These are phyloP conservation scores for Progne subis DNA, from an alignment of 2,113 vertebrate genomes.

Conservation along the genomic window DNA sequence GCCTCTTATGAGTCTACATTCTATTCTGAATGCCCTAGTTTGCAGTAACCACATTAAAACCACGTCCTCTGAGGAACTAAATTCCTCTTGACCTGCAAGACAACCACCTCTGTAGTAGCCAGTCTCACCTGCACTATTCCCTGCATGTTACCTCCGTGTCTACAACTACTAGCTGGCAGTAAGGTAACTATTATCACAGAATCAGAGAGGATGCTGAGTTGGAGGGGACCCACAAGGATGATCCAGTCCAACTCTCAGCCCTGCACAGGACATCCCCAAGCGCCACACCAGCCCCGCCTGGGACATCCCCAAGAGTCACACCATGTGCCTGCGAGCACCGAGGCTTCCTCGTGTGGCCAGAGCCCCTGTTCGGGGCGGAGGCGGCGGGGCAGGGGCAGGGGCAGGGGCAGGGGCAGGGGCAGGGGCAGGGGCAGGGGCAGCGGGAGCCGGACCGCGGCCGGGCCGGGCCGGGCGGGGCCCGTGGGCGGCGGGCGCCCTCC, in stretches of 20 bases:
- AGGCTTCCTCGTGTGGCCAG: rapidly evolving
- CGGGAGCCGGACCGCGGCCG: too few species aligned
- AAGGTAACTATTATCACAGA: neutral
- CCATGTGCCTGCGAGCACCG: neutral
- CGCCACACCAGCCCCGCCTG: too few species aligned
- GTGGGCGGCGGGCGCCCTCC: too few species aligned
- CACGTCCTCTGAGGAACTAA: neutral
- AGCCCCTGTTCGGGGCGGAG: too few species aligned
- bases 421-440: neutral
- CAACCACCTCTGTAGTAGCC: rapidly evolving
- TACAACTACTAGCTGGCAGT: neutral
- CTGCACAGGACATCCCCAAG: neutral
- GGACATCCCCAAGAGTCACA: neutral
- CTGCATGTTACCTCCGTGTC: rapidly evolving
- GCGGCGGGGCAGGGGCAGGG: too few species aligned
- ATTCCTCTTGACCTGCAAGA: neutral
- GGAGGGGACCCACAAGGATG: neutral
- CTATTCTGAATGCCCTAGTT: neutral
- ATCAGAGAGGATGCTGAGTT: neutral
- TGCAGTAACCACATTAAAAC: neutral
- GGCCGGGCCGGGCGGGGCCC: too few species aligned
- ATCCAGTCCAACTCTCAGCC: neutral
- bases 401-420: too few species aligned
- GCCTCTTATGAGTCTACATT: rapidly evolving
- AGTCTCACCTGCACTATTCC: neutral